Conservation (phyloP, 37 sponge, comb jelly and placozoan species). For the Aplysina aerophoba region DNA sequence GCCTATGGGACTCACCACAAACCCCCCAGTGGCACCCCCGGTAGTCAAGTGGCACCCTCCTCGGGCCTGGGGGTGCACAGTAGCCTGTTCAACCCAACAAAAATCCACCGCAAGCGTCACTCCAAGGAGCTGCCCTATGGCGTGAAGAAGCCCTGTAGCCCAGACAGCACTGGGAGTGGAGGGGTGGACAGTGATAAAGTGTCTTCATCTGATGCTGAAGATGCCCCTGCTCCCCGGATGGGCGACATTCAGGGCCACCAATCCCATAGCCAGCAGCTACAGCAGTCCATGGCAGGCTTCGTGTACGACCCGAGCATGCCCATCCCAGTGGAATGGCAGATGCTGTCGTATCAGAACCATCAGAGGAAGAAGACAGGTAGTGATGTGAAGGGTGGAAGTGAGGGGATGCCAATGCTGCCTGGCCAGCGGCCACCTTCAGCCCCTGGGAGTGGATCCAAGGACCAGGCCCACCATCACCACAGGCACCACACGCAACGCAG, state of each 20-base stretch:
- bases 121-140: conserved; percentile 13
- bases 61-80: not conserved
- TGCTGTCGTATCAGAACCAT: conserved; percentile 63
- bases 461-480: conserved; percentile 1
- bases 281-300: conserved; percentile 60
- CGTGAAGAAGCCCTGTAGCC: conserved; percentile 23
- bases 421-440: no score
- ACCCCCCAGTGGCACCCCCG: not conserved
- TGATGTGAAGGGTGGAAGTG: no score
- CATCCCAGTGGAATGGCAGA: conserved; percentile 61
- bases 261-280: not conserved
- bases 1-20: not conserved
- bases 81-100: not conserved
- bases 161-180: conserved; percentile 19
- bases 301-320: conserved; percentile 78
- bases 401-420: no score
- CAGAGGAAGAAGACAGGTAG: conserved; percentile 29
- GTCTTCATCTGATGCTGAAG: no score
- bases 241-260: not conserved
- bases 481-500: not conserved
- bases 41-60: not conserved
- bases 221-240: no score
- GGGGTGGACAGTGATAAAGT: not conserved
- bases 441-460: not conserved
- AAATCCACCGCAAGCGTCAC: not conserved